Base-by-base conservation (phyloP, 2,797 vertebrate genomes). In the Paramormyrops hopkinsi region DNA sequence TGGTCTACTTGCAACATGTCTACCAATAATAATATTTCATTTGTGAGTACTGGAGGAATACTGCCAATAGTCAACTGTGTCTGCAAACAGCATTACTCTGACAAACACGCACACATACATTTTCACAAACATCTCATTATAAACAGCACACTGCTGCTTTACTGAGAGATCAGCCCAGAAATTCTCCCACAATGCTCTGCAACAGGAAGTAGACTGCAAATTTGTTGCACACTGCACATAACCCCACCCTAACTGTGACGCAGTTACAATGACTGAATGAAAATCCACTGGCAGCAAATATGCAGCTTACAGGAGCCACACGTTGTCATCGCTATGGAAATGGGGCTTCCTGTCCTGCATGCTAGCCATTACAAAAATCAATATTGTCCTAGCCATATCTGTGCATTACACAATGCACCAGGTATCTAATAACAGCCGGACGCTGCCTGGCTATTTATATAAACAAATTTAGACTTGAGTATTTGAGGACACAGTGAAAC, bases 161-260 rank as follows among this genome's bases (percentile, higher is more conserved):
- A 87, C n/a, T 3, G 11, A 82, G 41, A 50, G 5, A 53, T 48
- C 9, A 86, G 89, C 22, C 53, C 50, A 82, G 51, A 41, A 9
- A 25, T 29, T 87, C 17, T 89, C 86, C 86, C 85, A 82, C 53
- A 76, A 37, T 59, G 86, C 69, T 82, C 11, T 83, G 33, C 84
- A 87, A 37, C 85, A 56, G 85, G 85, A 87, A 87, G 51, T 88
- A n/a, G 17, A 82, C 65, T 37, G 22, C 14, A 2, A 33, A 46
- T 87, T 69, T 6, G 19, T 19, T 12, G 19, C 29, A 41, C 48
- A 22, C 48, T 41, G 25, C 37, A n/a, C 62, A n/a, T 29, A 65
- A 37, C 69, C 37, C 50, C 37, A 29, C 41, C 19, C 56, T 88
- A 56, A 69, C 44, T 76, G 41, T 33, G 41, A 73, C 29, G 29